These are phyloP conservation scores for Phengaris arion DNA, from an alignment of 2,888 invertebrate species.

Conservation along the genomic window DNA sequence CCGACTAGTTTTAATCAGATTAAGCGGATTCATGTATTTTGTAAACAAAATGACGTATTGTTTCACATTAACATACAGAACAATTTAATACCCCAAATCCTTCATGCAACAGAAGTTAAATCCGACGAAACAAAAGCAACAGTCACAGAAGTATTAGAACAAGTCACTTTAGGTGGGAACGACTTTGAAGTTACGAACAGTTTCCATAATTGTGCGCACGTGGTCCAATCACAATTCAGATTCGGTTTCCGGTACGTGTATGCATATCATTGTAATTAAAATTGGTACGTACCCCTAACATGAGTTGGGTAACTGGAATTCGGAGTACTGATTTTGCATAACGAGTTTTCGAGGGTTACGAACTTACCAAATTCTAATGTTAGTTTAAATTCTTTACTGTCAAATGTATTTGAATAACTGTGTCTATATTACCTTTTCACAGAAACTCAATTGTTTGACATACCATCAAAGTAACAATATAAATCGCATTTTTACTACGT, in stretches of 20 bases:
- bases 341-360: conserved; percentile 41
- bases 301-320: conserved; percentile 42
- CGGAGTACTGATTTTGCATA: conserved; percentile 42
- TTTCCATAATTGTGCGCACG: conserved; percentile 57
- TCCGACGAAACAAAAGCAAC: not conserved
- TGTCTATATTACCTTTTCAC: not conserved
- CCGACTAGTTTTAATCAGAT: not conserved
- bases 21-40: not conserved
- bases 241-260: conserved; percentile 47
- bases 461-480: not conserved
- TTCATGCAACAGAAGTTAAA: not conserved
- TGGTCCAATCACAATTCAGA: conserved; percentile 53
- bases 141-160: conserved; percentile 31
- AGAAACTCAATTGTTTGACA: not conserved
- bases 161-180: conserved; percentile 8
- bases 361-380: conserved; percentile 38
- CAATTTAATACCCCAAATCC: not conserved
- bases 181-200: conserved; percentile 33
- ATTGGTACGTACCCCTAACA: conserved; percentile 44
- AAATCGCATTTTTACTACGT: too few relatives aligned
- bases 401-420: conserved; percentile 19
- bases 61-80: not conserved
- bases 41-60: not conserved
- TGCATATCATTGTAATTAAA: conserved; percentile 48
- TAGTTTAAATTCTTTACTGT: conserved; percentile 34